Base-by-base conservation (phyloP, 2,888 invertebrate species). In the Diaperis boleti region DNA sequence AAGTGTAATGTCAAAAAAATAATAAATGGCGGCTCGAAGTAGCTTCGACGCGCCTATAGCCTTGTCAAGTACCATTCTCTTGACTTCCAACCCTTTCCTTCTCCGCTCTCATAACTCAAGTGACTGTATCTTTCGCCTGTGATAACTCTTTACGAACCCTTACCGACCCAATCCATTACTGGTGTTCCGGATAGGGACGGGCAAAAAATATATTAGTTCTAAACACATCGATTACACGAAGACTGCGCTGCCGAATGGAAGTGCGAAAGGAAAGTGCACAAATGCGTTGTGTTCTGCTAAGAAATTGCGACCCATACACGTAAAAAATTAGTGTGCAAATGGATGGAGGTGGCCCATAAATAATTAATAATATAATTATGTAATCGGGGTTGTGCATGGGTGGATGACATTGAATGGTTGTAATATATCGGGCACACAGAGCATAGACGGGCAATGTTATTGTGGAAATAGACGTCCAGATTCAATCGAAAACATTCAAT, bases 1-100 rank as follows among this genome's bases (percentile, higher is more conserved):
- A 49, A 49, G 59, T 14, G 26, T n/a, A 47, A 39, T 18, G 59
- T 59, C 59, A 49, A 61, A 61, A 61, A 54, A 61, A 56, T 49
- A 54, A 61, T 50, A 55, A 62, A 56, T 49, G 56, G 42, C 20
- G 31, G 39, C 41, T n/a, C 10, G 15, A 41, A 55, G 49, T 49
- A 22, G 47, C 56, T 62, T 49, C 56, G 62, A 62, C 61, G 54
- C 47, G 61, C 20, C 54, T 61, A 55, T 45, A 42, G 45, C 49
- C 62, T 56, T 62, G 62, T 62, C 62, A 56, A 66, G 63, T 39
- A 60, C 61, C 64, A 55, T 69, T 65, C 67, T 64, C 67, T 59
- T 64, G 65, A 64, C 67, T 66, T 67, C 41, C 61, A 69, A 67
- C 67, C 69, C 67, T 64, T 64, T 66, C 64, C 62, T 57, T 60